Evolutionary conservation across 2,888 invertebrate species (phyloP).

Genomic region (Harpagoxenus sublaevis): DNA sequence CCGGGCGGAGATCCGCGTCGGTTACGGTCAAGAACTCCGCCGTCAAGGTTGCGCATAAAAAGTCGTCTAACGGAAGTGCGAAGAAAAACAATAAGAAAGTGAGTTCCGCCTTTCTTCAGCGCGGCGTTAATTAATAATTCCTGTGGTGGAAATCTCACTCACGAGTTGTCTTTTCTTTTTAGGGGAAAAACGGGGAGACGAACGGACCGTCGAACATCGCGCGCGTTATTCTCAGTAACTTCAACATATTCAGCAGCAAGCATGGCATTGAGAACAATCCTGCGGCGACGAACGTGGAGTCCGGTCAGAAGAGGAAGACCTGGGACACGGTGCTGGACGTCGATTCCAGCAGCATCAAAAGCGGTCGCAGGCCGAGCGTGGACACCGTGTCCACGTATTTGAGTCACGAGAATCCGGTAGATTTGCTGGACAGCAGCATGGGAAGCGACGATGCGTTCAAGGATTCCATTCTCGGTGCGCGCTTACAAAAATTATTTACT

Average conservation of each 20-base stretch:
- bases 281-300: constrained; percentile 77
- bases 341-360: constrained; percentile 92
- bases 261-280: constrained; percentile 80
- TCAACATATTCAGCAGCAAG: constrained; percentile 92
- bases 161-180: constrained; percentile 7
- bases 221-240: constrained; percentile 92
- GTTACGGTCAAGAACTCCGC: constrained; percentile 77
- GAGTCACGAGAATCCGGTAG: constrained; percentile 93
- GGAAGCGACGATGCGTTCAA: constrained; percentile 91
- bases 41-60: constrained; percentile 82
- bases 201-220: constrained; percentile 89
- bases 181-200: constrained; percentile 86
- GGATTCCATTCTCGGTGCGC: constrained; percentile 87
- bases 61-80: constrained; percentile 75
- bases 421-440: constrained; percentile 91
- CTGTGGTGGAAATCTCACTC: neutral
- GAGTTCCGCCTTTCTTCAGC: neutral
- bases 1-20: constrained; percentile 68
- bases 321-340: constrained; percentile 88
- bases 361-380: constrained; percentile 93
- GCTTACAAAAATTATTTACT: neutral
- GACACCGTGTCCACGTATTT: constrained; percentile 96
- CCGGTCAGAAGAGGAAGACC: constrained; percentile 80
- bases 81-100: constrained; percentile 86
- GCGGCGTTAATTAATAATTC: neutral